Conservation (phyloP, 2,113 vertebrate species). For the Lipophrys pholis region DNA sequence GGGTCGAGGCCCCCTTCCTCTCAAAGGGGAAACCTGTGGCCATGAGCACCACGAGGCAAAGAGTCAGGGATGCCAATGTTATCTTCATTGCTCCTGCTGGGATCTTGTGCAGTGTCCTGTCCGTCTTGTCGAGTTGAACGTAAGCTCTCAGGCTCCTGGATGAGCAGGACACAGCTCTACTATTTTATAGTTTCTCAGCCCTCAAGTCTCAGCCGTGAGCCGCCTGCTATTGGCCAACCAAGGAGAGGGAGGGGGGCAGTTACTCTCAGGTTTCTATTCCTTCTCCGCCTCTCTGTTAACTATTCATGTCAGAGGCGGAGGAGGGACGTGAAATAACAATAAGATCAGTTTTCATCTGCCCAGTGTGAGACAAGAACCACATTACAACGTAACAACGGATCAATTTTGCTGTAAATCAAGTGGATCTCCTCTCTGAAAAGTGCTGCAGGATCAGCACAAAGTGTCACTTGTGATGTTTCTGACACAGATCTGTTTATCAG, state of each 20-base stretch:
- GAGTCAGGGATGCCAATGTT: conserved; percentile 54
- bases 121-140: conserved; percentile 17
- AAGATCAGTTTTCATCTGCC: conserved; percentile 38
- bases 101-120: conserved; percentile 8
- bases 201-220: conserved; percentile 26
- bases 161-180: conserved; percentile 16
- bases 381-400: conserved; percentile 11
- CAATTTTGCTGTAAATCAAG: conserved; percentile 1
- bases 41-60: conserved; percentile 72
- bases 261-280: conserved; percentile 76
- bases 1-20: conserved; percentile 65
- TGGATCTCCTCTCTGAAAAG: background rate
- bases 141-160: conserved; percentile 56
- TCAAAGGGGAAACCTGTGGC: conserved; percentile 77
- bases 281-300: conserved; percentile 68
- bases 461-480: no score
- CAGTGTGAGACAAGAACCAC: conserved; percentile 7
- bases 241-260: conserved; percentile 63
- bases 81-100: conserved; percentile 73
- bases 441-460: background rate
- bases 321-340: conserved; percentile 64
- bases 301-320: conserved; percentile 52
- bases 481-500: background rate
- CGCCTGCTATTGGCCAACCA: conserved; percentile 76
- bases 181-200: conserved; percentile 76